Base-by-base conservation (phyloP, 2,113 vertebrate species). In the Paracanthobrama guichenoti region DNA sequence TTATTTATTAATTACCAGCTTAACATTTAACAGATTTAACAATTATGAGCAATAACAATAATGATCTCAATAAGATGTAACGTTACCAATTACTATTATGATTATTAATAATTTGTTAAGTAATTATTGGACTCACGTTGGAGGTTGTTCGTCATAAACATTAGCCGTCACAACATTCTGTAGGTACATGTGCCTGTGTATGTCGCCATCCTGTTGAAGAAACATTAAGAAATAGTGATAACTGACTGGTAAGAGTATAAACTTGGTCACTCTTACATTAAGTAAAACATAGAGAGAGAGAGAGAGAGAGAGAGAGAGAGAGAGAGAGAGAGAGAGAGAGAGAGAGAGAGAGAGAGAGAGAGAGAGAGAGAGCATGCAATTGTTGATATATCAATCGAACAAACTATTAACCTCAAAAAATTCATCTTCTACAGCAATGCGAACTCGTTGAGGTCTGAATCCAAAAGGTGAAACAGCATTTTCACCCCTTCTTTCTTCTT, bases 121-220 rank as follows among this genome's bases (percentile, higher is more conserved):
- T 53, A 8, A 50, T 7, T 12, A 28, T 12, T 42, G 6, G 39
- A 92, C 94, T 93, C 87, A 95, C 94, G 84, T 93, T 73, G 91
- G 85, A 71, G 84, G 86, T 84, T 93, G 89, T 0, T 91, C 72
- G 74, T 93, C 93, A 20, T 96, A 92, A 10, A 86, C 64, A 26
- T 88, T 84, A 67, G 53, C 73, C 11, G 88, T 89, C 81, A 93
- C 91, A 14, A 95, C 89, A 74, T 96, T 93, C 81, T 93, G 95
- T 3, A 97, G 90, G 55, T 96, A 97, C 86, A 97, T 88, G 88
- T 97, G 96, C 82, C 96, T 91, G 64, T 94, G 93, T 13, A 97
- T 88, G 84, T 97, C 96, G 1, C 96, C 96, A 85, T 96, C 96
- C 96, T 97, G 85, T 50, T 31, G 57, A 76, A 84, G 39, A 86